Conservation (phyloP, 2,797 vertebrate genomes). For the Neosilurus hyrtlii region DNA sequence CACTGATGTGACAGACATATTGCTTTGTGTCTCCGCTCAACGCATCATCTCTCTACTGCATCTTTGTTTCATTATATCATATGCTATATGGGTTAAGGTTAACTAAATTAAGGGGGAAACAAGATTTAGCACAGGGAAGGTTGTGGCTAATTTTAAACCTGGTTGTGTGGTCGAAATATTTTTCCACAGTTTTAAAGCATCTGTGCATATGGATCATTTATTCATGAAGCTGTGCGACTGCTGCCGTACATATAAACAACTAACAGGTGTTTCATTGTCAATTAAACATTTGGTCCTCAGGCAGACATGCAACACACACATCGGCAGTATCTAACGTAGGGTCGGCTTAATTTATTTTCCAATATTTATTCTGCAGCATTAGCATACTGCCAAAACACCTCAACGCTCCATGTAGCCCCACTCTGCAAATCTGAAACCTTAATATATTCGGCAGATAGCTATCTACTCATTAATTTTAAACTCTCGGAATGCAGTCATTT, state of each 20-base stretch:
- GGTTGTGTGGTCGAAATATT: not conserved
- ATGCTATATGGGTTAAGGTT: slow-evolving; percentile 26
- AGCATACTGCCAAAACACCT: slow-evolving; percentile 46
- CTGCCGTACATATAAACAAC: slow-evolving; percentile 40
- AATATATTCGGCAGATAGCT: slow-evolving; percentile 20
- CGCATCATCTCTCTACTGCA: slow-evolving; percentile 41
- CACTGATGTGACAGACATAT: slow-evolving; percentile 35
- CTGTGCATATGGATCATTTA: slow-evolving; percentile 31
- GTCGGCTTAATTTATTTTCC: slow-evolving; percentile 29
- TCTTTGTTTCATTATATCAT: slow-evolving; percentile 5
- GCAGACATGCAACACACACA: slow-evolving; percentile 13
- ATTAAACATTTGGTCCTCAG: slow-evolving; percentile 38
- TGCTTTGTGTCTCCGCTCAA: slow-evolving; percentile 31
- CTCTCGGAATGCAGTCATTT: slow-evolving; percentile 2
- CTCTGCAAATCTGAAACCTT: slow-evolving; percentile 33
- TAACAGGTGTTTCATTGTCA: slow-evolving; percentile 34
- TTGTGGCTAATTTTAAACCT: not conserved
- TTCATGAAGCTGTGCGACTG: slow-evolving; percentile 32
- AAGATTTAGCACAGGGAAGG: not conserved
- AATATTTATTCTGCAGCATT: slow-evolving; percentile 45
- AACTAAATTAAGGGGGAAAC: slow-evolving; percentile 14
- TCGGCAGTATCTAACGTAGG: slow-evolving; percentile 11
- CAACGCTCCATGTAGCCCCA: slow-evolving; percentile 4
- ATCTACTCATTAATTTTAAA: slow-evolving; percentile 36
- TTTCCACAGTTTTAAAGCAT: slow-evolving; percentile 19